These are phyloP conservation scores for Harpagoxenus sublaevis DNA, from an alignment of 2,888 invertebrate genomes.

Conservation along the genomic window DNA sequence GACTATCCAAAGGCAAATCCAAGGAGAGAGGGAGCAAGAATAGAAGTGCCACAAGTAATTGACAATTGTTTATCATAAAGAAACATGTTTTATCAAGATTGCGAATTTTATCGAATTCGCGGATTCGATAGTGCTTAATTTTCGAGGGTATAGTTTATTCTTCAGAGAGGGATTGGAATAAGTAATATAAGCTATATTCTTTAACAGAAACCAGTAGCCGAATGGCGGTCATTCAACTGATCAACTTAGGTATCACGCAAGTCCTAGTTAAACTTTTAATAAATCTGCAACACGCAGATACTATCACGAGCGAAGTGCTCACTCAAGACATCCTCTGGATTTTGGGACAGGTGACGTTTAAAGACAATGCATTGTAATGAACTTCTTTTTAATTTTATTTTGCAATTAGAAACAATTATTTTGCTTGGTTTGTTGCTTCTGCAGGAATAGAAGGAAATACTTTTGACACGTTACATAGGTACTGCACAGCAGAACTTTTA, in stretches of 20 bases:
- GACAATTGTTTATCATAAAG: slow-evolving; percentile 28
- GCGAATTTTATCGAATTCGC: neutral
- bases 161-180: too few species aligned
- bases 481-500: slow-evolving; percentile 26
- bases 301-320: slow-evolving; percentile 87
- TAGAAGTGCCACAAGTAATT: slow-evolving; percentile 79
- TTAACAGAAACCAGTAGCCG: slow-evolving; percentile 87
- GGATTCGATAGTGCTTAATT: slow-evolving; percentile 27
- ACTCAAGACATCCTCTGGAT: slow-evolving; percentile 89
- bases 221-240: slow-evolving; percentile 88
- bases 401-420: neutral
- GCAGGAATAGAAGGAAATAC: neutral
- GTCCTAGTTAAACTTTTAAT: slow-evolving; percentile 88
- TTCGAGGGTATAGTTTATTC: neutral
- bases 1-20: slow-evolving; percentile 81
- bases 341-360: slow-evolving; percentile 87
- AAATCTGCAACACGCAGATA: slow-evolving; percentile 87
- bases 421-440: neutral
- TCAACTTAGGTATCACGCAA: slow-evolving; percentile 88
- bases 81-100: neutral
- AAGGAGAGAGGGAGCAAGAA: slow-evolving; percentile 79
- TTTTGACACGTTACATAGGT: neutral
- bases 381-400: neutral
- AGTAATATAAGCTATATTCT: neutral
- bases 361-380: neutral